phyloP scores from a whole-genome alignment of 2,888 invertebrate species.

The Alcis repandata region DNA sequence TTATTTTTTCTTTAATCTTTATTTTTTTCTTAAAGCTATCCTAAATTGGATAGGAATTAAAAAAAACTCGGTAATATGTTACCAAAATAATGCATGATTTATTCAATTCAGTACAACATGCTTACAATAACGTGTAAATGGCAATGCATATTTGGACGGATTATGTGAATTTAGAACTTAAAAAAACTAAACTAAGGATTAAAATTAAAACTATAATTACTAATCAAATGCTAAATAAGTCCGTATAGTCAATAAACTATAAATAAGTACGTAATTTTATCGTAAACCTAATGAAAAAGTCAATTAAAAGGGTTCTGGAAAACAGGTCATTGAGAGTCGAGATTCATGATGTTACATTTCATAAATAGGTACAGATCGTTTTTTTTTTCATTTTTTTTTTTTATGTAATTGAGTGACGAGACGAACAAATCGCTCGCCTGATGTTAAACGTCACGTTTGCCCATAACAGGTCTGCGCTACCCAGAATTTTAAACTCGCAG shows the following conservation, averaged over 20 bases:
- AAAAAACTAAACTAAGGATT: constrained; percentile 40
- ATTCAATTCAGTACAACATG: constrained; percentile 57
- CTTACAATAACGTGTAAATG: constrained; percentile 52
- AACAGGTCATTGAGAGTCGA: not conserved
- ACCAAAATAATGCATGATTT: constrained; percentile 58
- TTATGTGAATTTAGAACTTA: constrained; percentile 33
- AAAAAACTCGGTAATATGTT: constrained; percentile 35
- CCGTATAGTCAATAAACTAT: constrained; percentile 14
- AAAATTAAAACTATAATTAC: not conserved
- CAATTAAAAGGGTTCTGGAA: not conserved
- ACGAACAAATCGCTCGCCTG: too few species aligned
- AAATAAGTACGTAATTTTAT: constrained; percentile 16
- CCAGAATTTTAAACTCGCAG: too few species aligned
- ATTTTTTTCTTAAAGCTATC: too few species aligned
- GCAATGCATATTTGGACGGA: constrained; percentile 54
- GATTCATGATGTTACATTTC: not conserved
- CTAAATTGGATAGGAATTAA: not conserved
- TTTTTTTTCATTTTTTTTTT: too few species aligned
- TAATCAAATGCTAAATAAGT: constrained; percentile 16
- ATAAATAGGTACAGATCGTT: not conserved
- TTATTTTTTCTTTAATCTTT: too few species aligned
- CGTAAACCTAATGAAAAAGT: not conserved
- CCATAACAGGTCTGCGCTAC: too few species aligned
- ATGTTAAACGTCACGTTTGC: too few species aligned
- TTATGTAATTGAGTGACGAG: too few species aligned